Base-by-base conservation (phyloP, 2,888 invertebrate genomes). In the Trichogramma evanescens region DNA sequence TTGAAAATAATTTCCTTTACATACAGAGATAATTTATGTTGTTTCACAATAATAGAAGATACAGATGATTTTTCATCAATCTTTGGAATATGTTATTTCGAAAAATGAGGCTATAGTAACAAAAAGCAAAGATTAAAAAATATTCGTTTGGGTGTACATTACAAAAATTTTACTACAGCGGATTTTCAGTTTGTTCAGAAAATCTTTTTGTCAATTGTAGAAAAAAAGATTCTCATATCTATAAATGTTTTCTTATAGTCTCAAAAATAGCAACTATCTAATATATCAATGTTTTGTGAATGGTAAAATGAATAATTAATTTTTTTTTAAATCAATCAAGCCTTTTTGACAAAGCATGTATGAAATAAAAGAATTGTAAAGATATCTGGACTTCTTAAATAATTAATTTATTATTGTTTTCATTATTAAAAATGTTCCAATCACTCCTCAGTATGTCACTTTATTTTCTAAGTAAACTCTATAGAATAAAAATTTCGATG, bases 401-500 rank as follows among this genome's bases (percentile, higher is more conserved):
- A 73, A 68, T 64, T 66, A 67, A 67, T 74, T 74, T 73, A 71
- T 71, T 72, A 66, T 65, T 66, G 66, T 61, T 69, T 74, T 71
- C 69, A 70, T 73, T 75, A 75, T 75, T 75, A 74, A 76, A 76
- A 76, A 75, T 69, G 71, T 70, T 72, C 67, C 67, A 71, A 70
- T 69, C 65, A 68, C 68, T 72, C 68, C 68, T 70, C 63, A 68
- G 65, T 65, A 67, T 62, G 69, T 69, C 69, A 66, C 66, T 56
- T 66, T 62, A 64, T 60, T 63, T 65, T 65, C 61, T 63, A 65
- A 67, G 66, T 67, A 64, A 67, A 68, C 62, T 64, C 63, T 62
- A 58, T 64, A 66, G 55, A 59, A 64, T 65, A 64, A 61, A 58
- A 26, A 26, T 26, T 26, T 26, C 26, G 26, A 26, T 26, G 26